Conservation (phyloP, 1,140 invertebrate species). For the Neodiprion fabricii region DNA sequence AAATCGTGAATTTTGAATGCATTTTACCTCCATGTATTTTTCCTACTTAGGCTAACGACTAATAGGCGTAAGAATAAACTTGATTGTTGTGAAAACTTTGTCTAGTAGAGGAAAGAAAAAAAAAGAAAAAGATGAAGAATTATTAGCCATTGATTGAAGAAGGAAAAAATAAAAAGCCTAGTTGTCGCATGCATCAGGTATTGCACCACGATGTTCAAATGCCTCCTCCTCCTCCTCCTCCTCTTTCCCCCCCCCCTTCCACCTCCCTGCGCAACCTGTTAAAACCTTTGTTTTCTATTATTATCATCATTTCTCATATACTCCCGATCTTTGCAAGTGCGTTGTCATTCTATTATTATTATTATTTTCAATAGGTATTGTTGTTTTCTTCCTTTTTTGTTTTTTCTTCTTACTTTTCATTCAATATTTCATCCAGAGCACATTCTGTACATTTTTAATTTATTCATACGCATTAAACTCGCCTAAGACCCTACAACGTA, state of each 20-base stretch:
- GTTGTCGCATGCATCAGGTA: neutral
- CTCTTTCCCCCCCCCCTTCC: neutral
- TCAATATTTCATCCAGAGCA: neutral
- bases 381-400: neutral
- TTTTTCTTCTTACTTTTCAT: neutral
- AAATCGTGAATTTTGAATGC: too few species aligned
- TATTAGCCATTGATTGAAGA: neutral
- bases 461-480: neutral
- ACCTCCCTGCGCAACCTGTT: neutral
- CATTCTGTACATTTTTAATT: constrained; percentile 4
- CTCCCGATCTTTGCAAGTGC: neutral
- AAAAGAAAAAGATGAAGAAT: constrained; percentile 14
- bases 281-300: neutral
- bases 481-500: neutral
- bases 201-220: neutral
- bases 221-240: neutral
- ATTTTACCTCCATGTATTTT: too few species aligned
- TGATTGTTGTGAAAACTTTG: neutral
- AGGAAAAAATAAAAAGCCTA: neutral
- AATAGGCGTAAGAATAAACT: neutral
- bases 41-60: too few species aligned
- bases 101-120: neutral
- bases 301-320: neutral
- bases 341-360: neutral
- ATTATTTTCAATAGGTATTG: neutral